Evolutionary conservation across 2,113 vertebrate species (phyloP).

Genomic region (Riparia riparia): DNA sequence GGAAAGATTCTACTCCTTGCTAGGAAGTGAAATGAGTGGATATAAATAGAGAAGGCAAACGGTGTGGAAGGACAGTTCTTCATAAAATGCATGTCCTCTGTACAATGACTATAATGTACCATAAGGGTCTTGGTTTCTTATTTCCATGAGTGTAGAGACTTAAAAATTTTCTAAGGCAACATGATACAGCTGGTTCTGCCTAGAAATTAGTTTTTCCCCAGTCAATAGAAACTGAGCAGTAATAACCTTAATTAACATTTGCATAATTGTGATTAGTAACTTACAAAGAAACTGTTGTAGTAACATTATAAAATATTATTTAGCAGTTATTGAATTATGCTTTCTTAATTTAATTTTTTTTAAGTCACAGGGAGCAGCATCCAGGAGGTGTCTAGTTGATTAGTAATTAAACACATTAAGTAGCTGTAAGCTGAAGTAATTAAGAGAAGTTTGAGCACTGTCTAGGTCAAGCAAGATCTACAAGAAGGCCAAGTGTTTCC

Average conservation of each 20-base stretch:
- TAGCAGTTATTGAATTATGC: conserved; percentile 70
- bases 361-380: conserved; percentile 63
- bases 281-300: conserved; percentile 70
- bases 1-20: not conserved
- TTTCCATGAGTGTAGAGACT: conserved; percentile 17
- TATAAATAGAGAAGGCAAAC: not conserved
- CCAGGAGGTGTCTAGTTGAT: conserved; percentile 67
- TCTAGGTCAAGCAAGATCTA: not conserved
- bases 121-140: not conserved
- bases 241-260: conserved; percentile 79
- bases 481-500: not conserved
- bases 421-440: conserved; percentile 54
- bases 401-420: conserved; percentile 72
- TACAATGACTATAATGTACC: not conserved
- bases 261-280: conserved; percentile 77
- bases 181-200: conserved; percentile 50
- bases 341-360: conserved; percentile 68
- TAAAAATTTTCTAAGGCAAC: conserved; percentile 50
- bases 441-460: conserved; percentile 40
- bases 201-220: conserved; percentile 45
- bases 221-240: conserved; percentile 69
- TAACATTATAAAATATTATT: conserved; percentile 65
- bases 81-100: not conserved
- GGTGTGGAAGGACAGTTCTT: not conserved
- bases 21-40: not conserved